Conservation (phyloP, 2,888 invertebrate species). For the Eutolmus rufibarbis region DNA sequence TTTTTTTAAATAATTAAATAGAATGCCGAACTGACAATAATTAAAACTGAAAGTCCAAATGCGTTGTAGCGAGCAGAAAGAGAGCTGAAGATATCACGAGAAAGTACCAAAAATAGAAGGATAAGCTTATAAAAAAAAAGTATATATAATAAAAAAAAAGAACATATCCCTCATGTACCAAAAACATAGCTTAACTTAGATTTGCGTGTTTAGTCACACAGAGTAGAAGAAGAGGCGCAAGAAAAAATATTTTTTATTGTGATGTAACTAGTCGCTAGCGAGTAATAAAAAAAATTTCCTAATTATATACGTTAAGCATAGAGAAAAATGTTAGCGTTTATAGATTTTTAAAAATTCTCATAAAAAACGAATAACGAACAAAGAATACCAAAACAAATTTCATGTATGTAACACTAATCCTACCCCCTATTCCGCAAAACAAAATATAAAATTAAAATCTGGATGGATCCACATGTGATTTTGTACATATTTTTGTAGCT, state of each 20-base stretch:
- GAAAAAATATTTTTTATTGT: constrained; percentile 17
- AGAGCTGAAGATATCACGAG: not conserved
- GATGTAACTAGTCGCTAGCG: not conserved
- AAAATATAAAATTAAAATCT: not conserved
- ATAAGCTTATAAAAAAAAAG: not conserved
- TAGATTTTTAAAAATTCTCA: not conserved
- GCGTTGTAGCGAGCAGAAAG: not conserved
- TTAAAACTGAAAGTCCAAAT: not conserved
- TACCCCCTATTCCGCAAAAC: not conserved
- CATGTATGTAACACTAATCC: not conserved
- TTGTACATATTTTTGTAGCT: constrained; percentile 27
- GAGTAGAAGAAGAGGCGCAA: not conserved
- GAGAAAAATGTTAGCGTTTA: not conserved
- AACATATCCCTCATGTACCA: constrained; percentile 25
- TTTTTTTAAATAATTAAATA: not conserved
- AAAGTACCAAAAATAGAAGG: not conserved
- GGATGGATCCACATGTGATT: not conserved
- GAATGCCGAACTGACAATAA: constrained; percentile 5
- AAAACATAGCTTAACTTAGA: not conserved
- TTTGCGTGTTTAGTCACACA: not conserved
- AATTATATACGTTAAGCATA: not conserved
- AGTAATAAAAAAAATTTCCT: not conserved
- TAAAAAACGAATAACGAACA: not conserved
- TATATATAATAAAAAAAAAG: not conserved
- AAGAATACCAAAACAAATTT: not conserved